Percentiles rank a stretch among this genome's conserved stretches.
Conservation (phyloP, 2,888 invertebrate species). For the Aphidius colemani region DNA sequence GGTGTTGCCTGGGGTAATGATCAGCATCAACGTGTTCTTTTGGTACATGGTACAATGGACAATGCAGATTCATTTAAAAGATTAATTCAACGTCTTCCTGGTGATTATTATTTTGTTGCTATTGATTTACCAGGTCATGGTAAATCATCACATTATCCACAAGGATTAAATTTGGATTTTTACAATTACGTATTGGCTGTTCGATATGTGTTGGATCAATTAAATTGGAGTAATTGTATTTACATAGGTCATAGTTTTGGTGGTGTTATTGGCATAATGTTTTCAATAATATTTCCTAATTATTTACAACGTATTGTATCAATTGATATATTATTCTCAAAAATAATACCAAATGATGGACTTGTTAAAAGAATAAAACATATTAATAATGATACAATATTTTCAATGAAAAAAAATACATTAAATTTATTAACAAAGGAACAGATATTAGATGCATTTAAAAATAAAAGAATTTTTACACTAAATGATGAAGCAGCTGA, state of each 20-base stretch:
- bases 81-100: conserved; percentile 54
- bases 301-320: conserved; percentile 59
- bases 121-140: conserved; percentile 63
- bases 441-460: conserved; percentile 62
- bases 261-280: conserved; percentile 59
- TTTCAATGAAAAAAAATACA: conserved; percentile 42
- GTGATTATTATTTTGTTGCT: conserved; percentile 54
- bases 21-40: conserved; percentile 41
- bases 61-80: conserved; percentile 61
- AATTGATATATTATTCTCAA: conserved; percentile 57
- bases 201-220: conserved; percentile 50
- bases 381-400: conserved; percentile 56
- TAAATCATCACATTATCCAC: conserved; percentile 56
- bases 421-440: conserved; percentile 58
- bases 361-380: conserved; percentile 46
- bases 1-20: conserved; percentile 58
- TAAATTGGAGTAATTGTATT: conserved; percentile 57
- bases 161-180: conserved; percentile 53
- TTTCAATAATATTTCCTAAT: conserved; percentile 58
- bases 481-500: conserved; percentile 62
- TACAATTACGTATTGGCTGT: conserved; percentile 51
- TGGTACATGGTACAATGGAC: conserved; percentile 58
- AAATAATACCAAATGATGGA: conserved; percentile 39
- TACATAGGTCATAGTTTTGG: conserved; percentile 63
- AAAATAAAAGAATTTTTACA: conserved; percentile 53